Base-by-base conservation (phyloP, 1,140 invertebrate species). In the Drosophila guanche region DNA sequence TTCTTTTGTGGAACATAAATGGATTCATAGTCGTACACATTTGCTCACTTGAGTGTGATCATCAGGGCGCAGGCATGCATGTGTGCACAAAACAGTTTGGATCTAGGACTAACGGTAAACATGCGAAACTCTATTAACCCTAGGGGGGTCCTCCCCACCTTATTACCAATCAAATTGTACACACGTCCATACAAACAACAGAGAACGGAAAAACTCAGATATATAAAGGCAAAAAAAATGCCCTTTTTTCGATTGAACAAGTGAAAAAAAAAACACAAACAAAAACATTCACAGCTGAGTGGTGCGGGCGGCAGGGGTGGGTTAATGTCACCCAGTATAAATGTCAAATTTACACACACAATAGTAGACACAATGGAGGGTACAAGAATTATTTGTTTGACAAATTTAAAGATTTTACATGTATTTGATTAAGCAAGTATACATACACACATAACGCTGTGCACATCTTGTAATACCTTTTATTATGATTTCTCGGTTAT, bases 281-380 rank as follows among this genome's bases (percentile, higher is more conserved):
- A 50, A 67, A 61, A 76, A 61, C 54, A 76, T 60, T 68, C 54
- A 76, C 73, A 76, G 72, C 70, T 75, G 72, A 12, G 33, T 37
- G 10, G 33, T 42, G 60, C 63, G 63, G 66, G 65, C 63, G 71
- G 67, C 68, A 71, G 52, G n/a, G 54, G 54, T 22, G 25, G 22
- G 42, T 14, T 41, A 56, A 40, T 33, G 25, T 23, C 45, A 47
- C 33, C 10, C 29, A 33, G 8, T 8, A 8, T 7, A 33, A 33
- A 33, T 8, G 5, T 33, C 23, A 66, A 52, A 42, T 50, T 57
- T 45, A 50, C 20, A 27, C 66, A 41, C 5, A n/a, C 53, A 16
- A 20, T 20, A 61, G 51, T 52, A 61, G 51, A 42, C 58, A 61
- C 37, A 61, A 37, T 41, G 51, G 10, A 12, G 33, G 29, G 29